Evolutionary conservation across 2,888 invertebrate genomes (phyloP).

Genomic region (Trachelus stipa): DNA sequence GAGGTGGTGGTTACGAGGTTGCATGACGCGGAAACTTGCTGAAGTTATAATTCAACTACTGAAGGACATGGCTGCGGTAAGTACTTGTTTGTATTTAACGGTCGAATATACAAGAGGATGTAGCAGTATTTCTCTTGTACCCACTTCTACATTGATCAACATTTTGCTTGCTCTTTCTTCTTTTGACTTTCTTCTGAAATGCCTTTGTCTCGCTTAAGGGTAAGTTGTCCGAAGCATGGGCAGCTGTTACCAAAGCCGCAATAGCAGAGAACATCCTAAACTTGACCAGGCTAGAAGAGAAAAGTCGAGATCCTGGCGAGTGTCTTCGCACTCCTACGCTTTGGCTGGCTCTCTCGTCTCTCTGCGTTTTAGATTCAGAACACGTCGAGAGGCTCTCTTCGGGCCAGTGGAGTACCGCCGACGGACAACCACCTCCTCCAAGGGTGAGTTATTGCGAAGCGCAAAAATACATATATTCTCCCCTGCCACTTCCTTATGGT

Average conservation of each 20-base stretch:
- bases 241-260: conserved; percentile 86
- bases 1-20: conserved; percentile 89
- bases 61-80: conserved; percentile 92
- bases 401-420: conserved; percentile 81
- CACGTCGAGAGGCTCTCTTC: conserved; percentile 86
- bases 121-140: not conserved
- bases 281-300: conserved; percentile 83
- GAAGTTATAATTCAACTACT: conserved; percentile 89
- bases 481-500: not conserved
- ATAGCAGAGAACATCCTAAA: conserved; percentile 88
- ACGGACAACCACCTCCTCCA: conserved; percentile 71
- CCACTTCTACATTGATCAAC: not conserved
- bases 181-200: conserved; percentile 1
- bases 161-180: conserved; percentile 5
- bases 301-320: conserved; percentile 78
- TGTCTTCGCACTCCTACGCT: conserved; percentile 87
- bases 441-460: conserved; percentile 51
- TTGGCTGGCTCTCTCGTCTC: conserved; percentile 93
- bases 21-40: conserved; percentile 85
- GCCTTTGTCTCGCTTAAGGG: conserved; percentile 71
- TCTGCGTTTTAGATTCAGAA: conserved; percentile 92
- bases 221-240: conserved; percentile 87
- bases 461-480: conserved; percentile 18
- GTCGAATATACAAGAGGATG: conserved; percentile 6
- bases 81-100: conserved; percentile 47